A percentile compares a stretch with the other conserved stretches of the same genome.
phyloP scores from a whole-genome alignment of 2,797 vertebrate species.

The Poliocrania exsul region DNA sequence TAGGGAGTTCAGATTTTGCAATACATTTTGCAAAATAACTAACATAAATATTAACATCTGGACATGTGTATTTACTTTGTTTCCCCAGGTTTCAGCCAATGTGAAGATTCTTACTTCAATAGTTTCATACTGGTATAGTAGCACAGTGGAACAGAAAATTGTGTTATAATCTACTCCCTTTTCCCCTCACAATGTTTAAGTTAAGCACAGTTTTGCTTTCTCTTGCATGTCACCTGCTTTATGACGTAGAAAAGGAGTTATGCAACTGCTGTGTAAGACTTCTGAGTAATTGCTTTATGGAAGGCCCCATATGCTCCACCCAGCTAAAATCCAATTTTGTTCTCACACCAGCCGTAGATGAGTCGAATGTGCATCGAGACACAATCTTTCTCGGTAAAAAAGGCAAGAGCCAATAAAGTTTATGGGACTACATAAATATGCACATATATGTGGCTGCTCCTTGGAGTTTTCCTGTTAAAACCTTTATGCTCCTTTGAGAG shows the following conservation, averaged over 20 bases:
- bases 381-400: background rate
- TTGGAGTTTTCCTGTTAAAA: background rate
- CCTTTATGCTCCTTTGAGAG: background rate
- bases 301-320: background rate
- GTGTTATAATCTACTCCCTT: background rate
- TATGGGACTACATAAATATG: background rate
- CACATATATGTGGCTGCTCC: background rate
- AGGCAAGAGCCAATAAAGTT: background rate
- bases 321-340: background rate
- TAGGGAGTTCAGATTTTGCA: background rate
- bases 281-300: constrained; percentile 5
- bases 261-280: background rate
- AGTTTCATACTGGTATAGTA: background rate
- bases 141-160: background rate
- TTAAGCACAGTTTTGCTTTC: background rate
- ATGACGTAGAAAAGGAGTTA: background rate
- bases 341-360: background rate
- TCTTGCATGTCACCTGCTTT: background rate
- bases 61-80: background rate
- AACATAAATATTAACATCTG: background rate
- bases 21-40: background rate
- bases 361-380: background rate
- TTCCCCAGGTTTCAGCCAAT: background rate
- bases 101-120: background rate
- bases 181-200: background rate